Percentiles rank a stretch among this genome's conserved stretches.
phyloP scores from a whole-genome alignment of 2,113 vertebrate species.

The Aspidoscelis tigris region DNA sequence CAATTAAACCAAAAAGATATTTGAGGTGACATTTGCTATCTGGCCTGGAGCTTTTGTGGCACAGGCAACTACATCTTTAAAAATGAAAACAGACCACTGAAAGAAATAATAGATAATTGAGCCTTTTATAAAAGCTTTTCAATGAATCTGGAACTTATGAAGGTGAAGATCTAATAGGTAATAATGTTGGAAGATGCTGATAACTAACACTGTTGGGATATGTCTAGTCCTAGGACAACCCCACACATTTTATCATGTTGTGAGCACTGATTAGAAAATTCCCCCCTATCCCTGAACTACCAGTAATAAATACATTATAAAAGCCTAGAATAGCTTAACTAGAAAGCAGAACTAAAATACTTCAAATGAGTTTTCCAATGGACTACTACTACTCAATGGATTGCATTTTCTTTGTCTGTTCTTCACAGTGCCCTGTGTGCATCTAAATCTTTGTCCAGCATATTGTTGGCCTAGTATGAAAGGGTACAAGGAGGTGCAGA shows the following conservation, averaged over 20 bases:
- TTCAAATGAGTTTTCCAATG: background rate
- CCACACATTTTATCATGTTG: background rate
- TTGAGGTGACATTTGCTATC: constrained; percentile 19
- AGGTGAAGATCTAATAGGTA: constrained; percentile 30
- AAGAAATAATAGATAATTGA: constrained; percentile 9
- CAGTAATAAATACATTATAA: background rate
- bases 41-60: constrained; percentile 24
- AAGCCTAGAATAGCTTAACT: background rate
- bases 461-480: too few species aligned
- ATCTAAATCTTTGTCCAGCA: too few species aligned
- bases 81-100: background rate
- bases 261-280: background rate
- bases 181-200: background rate
- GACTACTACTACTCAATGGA: too few species aligned
- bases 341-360: background rate
- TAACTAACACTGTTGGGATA: too few species aligned
- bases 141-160: background rate
- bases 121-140: constrained; percentile 1
- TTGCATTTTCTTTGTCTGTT: too few species aligned
- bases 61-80: background rate
- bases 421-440: too few species aligned
- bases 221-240: background rate
- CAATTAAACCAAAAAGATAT: background rate
- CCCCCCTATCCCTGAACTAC: too few species aligned
- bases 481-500: too few species aligned